These are phyloP conservation scores for Myodes glareolus DNA, from an alignment of 2,113 vertebrate genomes.

Conservation along the genomic window DNA sequence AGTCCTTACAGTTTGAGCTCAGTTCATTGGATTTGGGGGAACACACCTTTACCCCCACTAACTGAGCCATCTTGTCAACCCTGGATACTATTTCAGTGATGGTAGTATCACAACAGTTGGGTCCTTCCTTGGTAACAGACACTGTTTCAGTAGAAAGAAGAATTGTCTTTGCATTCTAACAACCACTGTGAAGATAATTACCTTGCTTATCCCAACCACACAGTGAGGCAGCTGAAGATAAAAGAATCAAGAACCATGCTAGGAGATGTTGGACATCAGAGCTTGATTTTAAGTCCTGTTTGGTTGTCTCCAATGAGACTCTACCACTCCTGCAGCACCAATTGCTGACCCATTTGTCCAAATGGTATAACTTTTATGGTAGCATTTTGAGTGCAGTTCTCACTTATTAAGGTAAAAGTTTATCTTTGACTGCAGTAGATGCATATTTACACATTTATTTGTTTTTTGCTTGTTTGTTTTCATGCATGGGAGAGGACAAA, in stretches of 20 bases:
- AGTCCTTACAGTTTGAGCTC: background rate
- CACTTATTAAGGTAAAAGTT: background rate
- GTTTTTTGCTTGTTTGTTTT: slow-evolving; percentile 9
- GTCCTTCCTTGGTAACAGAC: background rate
- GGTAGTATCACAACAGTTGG: rapidly evolving
- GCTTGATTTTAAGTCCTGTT: background rate
- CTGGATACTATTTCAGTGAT: background rate
- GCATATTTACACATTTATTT: background rate
- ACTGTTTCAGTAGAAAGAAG: background rate
- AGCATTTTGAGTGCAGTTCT: background rate
- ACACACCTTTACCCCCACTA: background rate
- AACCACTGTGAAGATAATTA: background rate
- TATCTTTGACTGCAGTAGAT: background rate
- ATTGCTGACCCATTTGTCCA: background rate
- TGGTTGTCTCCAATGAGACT: background rate
- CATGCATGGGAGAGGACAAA: background rate
- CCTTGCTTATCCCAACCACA: background rate
- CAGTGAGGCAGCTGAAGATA: background rate
- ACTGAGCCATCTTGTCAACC: background rate
- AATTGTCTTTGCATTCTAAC: background rate
- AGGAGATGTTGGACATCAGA: background rate
- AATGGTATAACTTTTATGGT: background rate
- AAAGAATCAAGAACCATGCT: background rate
- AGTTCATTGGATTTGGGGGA: background rate
- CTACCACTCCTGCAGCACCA: background rate